A percentile compares a stretch with the other conserved stretches of the same genome.
These are phyloP conservation scores for Ceuthmochares aereus DNA, from an alignment of 2,113 vertebrate genomes.

Conservation along the genomic window DNA sequence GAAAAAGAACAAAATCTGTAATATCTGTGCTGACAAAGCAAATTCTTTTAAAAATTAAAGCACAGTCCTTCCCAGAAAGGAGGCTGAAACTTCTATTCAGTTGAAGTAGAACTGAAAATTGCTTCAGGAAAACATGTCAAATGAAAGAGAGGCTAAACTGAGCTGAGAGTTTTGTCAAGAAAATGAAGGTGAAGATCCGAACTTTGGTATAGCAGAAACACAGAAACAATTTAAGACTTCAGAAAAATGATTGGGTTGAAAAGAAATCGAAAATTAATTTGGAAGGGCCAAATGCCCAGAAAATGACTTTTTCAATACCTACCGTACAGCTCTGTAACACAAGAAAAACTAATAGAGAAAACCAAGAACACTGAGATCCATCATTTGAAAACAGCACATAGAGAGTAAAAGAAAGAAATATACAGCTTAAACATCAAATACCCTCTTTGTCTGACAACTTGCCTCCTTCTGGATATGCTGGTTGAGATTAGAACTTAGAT, in stretches of 20 bases:
- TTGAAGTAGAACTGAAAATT: neutral
- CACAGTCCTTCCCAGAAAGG: neutral
- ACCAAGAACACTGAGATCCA: neutral
- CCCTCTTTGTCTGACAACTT: no score
- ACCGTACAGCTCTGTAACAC: neutral
- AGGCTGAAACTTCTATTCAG: neutral
- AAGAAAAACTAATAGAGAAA: neutral
- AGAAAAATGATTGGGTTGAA: neutral
- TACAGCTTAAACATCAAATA: neutral
- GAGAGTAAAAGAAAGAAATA: neutral
- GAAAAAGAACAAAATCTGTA: neutral
- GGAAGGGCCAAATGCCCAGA: neutral
- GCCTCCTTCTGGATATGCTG: no score
- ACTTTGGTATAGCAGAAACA: neutral
- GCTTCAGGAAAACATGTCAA: neutral
- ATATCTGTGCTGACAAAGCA: neutral
- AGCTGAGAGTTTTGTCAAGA: neutral
- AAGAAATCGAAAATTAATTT: neutral
- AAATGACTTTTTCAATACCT: neutral
- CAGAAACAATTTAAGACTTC: neutral
- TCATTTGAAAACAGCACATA: neutral
- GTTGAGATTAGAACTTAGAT: no score
- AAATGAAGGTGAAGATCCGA: neutral
- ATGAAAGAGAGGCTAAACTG: neutral
- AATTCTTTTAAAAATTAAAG: neutral